Conservation (phyloP, 2,113 vertebrate genomes). For the Eclectus roratus region DNA sequence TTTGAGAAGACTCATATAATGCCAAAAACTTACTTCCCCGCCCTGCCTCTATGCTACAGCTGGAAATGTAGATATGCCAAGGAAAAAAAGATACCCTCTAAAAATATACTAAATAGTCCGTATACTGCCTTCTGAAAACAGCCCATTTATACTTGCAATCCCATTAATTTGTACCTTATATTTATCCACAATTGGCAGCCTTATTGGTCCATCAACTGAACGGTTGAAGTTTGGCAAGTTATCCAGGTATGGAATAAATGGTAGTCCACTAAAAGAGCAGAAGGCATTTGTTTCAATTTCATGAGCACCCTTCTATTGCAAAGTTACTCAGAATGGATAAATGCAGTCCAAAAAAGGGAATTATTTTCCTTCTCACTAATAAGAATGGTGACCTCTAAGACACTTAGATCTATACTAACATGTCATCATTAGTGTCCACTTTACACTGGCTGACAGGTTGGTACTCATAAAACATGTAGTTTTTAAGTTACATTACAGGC, state of each 20-base stretch:
- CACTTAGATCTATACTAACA: not conserved
- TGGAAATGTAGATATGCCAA: not conserved
- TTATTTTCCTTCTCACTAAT: not conserved
- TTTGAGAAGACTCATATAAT: not conserved
- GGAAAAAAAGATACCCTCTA: not conserved
- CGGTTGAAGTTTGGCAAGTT: constrained; percentile 97
- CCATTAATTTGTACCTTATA: constrained; percentile 86
- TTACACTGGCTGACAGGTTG: not conserved
- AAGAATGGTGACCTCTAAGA: not conserved
- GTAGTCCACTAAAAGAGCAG: constrained; percentile 84
- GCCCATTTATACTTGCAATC: not conserved
- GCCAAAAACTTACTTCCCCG: not conserved
- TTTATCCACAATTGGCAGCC: constrained; percentile 98
- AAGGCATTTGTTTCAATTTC: constrained; percentile 35
- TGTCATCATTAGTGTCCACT: not conserved
- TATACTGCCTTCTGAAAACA: not conserved
- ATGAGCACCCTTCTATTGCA: not conserved
- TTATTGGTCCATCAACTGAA: constrained; percentile 92
- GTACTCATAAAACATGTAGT: not conserved
- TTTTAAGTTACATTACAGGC: not conserved
- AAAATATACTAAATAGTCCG: not conserved
- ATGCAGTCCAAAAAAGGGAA: not conserved
- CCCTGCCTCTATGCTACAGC: not conserved
- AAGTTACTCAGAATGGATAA: not conserved
- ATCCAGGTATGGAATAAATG: constrained; percentile 97